A percentile compares a stretch with the other conserved stretches of the same genome.
Conservation (phyloP, 2,797 vertebrate genomes). For the Austrolebias charrua region DNA sequence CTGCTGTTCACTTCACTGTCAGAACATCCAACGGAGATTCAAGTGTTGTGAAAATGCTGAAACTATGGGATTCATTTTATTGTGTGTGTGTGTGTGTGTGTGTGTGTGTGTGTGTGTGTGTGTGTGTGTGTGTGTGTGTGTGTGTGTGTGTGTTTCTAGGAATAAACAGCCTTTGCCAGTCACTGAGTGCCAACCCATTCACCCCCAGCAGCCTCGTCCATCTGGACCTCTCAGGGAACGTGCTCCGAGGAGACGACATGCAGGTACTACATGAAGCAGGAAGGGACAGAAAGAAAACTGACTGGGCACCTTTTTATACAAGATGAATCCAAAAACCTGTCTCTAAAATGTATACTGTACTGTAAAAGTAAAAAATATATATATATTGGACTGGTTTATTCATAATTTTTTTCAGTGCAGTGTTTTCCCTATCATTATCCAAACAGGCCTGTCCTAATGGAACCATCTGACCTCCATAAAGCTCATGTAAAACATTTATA, state of each 20-base stretch:
- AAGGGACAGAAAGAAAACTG: too few species aligned
- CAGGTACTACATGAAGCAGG: constrained; percentile 72
- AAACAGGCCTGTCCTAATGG: too few species aligned
- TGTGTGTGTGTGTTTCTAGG: constrained; percentile 79
- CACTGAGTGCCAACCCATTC: constrained; percentile 92
- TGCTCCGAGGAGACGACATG: constrained; percentile 92
- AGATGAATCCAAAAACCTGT: too few species aligned
- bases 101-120: constrained; percentile 25
- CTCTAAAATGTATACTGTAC: too few species aligned
- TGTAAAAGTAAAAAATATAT: too few species aligned
- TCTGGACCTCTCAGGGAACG: constrained; percentile 97
- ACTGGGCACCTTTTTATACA: too few species aligned
- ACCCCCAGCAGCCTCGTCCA: constrained; percentile 88
- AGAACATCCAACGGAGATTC: constrained; percentile 52
- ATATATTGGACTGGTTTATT: too few species aligned
- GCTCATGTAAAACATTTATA: too few species aligned
- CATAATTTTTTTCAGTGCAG: too few species aligned
- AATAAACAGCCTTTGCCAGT: constrained; percentile 97
- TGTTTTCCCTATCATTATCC: too few species aligned
- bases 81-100: constrained; percentile 24
- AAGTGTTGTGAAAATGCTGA: constrained; percentile 39
- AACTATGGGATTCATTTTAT: constrained; percentile 23
- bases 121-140: constrained; percentile 21
- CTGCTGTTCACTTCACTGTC: constrained; percentile 58
- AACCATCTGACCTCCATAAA: too few species aligned